Conservation (phyloP, 92 coral and sea anemone genomes). For the Desmophyllum pertusum region DNA sequence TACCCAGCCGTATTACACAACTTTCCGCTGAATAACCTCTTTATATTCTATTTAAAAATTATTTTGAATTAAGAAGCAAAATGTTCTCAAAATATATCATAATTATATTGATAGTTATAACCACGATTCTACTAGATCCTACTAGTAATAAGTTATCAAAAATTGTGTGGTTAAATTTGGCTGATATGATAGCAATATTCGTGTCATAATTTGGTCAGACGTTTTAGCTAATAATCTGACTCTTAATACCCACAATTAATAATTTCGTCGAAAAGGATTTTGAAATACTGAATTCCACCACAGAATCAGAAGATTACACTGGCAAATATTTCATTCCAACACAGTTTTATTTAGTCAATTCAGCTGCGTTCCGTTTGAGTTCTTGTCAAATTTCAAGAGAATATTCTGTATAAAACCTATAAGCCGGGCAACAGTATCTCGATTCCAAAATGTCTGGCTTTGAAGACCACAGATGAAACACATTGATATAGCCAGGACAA, state of each 20-base stretch:
- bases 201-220: background rate
- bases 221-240: background rate
- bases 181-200: background rate
- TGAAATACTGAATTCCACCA: no score
- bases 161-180: conserved; percentile 3
- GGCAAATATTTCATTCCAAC: background rate
- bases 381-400: background rate
- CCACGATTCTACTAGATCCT: background rate
- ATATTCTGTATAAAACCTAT: background rate
- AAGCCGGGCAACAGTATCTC: background rate
- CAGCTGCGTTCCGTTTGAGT: no score
- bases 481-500: background rate
- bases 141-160: background rate
- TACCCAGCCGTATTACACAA: no score
- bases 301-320: background rate
- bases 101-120: background rate
- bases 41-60: background rate
- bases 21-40: no score
- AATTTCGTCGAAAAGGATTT: background rate
- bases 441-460: background rate
- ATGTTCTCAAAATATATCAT: background rate
- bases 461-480: background rate
- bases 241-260: background rate
- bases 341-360: background rate
- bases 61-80: background rate